phyloP scores from a whole-genome alignment of 2,888 invertebrate genomes.

The Sinodicranocentrus sp. region DNA sequence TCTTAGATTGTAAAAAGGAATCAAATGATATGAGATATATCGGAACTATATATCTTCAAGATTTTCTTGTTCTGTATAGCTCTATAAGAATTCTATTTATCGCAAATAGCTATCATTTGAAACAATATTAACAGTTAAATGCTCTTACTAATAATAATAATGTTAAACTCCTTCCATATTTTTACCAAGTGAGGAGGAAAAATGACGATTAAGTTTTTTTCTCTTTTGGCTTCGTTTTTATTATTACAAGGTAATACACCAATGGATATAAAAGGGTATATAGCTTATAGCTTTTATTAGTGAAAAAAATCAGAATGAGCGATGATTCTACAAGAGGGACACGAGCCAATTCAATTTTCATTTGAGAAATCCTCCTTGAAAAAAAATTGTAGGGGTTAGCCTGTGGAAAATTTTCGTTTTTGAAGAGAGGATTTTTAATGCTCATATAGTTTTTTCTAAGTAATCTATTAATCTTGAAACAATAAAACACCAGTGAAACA shows the following conservation, averaged over 20 bases:
- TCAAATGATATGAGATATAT: neutral
- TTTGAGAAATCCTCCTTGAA: conserved; percentile 28
- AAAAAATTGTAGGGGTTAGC: conserved; percentile 1
- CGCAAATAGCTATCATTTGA: neutral
- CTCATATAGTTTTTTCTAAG: neutral
- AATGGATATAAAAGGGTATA: too few relatives aligned
- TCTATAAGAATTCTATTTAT: neutral
- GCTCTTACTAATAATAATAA: conserved; percentile 6
- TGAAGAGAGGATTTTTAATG: neutral
- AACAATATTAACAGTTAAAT: conserved; percentile 15
- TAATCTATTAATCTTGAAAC: conserved; percentile 61
- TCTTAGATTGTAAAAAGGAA: conserved; percentile 1
- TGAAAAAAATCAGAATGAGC: too few relatives aligned
- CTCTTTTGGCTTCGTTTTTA: neutral
- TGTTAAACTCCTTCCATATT: conserved; percentile 1
- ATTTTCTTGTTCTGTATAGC: too few relatives aligned
- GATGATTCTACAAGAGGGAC: too few relatives aligned
- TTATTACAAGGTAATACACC: too few relatives aligned
- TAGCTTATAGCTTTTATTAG: too few relatives aligned
- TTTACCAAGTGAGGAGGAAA: neutral
- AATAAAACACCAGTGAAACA: conserved; percentile 57
- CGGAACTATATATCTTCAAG: too few relatives aligned
- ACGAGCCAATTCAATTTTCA: conserved; percentile 64
- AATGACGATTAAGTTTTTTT: neutral
- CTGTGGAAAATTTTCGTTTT: neutral